These are phyloP conservation scores for Celastrina argiolus DNA, from an alignment of 2,888 invertebrate genomes.

Conservation along the genomic window DNA sequence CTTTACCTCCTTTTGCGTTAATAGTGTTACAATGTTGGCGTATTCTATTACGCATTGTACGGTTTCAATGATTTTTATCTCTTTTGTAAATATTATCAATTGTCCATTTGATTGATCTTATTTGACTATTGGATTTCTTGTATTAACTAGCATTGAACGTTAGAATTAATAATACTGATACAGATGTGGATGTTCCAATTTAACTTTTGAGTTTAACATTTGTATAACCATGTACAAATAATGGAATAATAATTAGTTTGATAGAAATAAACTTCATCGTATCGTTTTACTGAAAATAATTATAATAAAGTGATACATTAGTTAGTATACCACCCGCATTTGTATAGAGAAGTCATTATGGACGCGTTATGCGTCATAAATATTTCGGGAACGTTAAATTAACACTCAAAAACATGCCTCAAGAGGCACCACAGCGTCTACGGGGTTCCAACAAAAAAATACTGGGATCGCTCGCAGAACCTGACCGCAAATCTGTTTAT, in stretches of 20 bases:
- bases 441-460: conserved; percentile 64
- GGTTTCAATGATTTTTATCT: conserved; percentile 51
- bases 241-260: neutral
- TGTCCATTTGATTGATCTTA: conserved; percentile 61
- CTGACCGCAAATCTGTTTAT: conserved; percentile 40
- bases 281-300: conserved; percentile 25
- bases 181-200: too few species aligned
- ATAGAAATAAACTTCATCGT: conserved; percentile 22
- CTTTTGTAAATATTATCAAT: conserved; percentile 57
- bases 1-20: conserved; percentile 74
- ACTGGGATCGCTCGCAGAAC: conserved; percentile 67
- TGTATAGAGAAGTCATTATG: conserved; percentile 71
- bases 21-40: conserved; percentile 75
- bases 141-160: conserved; percentile 2
- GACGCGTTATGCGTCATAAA: conserved; percentile 76
- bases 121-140: conserved; percentile 39
- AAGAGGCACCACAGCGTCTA: conserved; percentile 75
- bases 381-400: conserved; percentile 77
- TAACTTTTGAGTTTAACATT: too few species aligned
- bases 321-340: conserved; percentile 73
- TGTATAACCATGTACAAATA: neutral
- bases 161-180: too few species aligned
- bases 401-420: conserved; percentile 75
- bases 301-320: conserved; percentile 71
- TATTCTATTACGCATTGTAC: conserved; percentile 75